Evolutionary conservation across 2,888 invertebrate genomes (phyloP).

Genomic region (Epinotia nisella): DNA sequence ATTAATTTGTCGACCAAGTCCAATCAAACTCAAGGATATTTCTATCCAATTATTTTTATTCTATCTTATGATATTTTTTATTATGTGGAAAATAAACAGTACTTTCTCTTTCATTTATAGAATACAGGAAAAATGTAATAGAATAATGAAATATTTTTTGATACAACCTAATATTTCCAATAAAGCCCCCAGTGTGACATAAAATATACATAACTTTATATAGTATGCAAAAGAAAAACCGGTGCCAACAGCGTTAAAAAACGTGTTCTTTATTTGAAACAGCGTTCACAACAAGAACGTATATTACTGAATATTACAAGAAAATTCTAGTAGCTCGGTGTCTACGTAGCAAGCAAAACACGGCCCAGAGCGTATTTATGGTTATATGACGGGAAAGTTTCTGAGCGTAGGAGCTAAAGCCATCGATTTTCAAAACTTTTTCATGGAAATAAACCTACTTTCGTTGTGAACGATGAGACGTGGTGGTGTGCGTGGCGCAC

Average conservation of each 20-base stretch:
- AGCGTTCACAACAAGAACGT: constrained; percentile 55
- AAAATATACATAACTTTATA: constrained; percentile 26
- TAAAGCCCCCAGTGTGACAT: neutral
- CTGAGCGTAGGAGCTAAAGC: constrained; percentile 82
- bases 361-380: constrained; percentile 78
- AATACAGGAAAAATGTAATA: too few relatives aligned
- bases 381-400: constrained; percentile 83
- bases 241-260: constrained; percentile 35
- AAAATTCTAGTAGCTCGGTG: constrained; percentile 64
- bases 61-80: too few relatives aligned
- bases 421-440: constrained; percentile 86
- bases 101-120: too few relatives aligned
- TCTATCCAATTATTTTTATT: too few relatives aligned
- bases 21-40: too few relatives aligned
- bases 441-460: constrained; percentile 85
- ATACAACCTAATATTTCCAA: too few relatives aligned
- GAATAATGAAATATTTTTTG: too few relatives aligned
- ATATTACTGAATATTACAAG: constrained; percentile 67
- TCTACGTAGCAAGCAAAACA: constrained; percentile 76
- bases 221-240: constrained; percentile 32
- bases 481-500: constrained; percentile 67
- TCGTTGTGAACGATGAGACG: constrained; percentile 72
- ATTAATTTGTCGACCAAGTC: too few relatives aligned
- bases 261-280: constrained; percentile 50
- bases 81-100: too few relatives aligned